Evolutionary conservation across 2,888 invertebrate genomes (phyloP).

Genomic region (Drosophila peninsularis): DNA sequence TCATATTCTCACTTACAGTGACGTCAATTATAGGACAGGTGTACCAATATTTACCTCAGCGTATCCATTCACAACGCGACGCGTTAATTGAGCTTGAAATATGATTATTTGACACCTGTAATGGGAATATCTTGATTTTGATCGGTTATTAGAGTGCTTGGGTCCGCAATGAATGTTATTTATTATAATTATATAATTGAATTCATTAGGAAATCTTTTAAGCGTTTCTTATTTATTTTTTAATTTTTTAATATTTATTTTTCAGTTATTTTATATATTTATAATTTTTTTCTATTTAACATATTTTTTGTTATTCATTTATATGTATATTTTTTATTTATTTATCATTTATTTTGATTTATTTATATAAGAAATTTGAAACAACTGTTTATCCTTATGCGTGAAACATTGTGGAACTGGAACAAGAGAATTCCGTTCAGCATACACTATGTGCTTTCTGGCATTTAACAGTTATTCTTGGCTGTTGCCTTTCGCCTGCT

Average conservation of each 20-base stretch:
- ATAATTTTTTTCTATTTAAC: too few species aligned
- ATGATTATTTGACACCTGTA: slow-evolving; percentile 15
- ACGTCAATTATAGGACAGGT: slow-evolving; percentile 48
- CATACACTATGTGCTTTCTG: background rate
- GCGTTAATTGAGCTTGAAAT: slow-evolving; percentile 22
- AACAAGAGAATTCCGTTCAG: slow-evolving; percentile 15
- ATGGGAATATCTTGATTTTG: slow-evolving; percentile 2
- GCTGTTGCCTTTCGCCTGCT: background rate
- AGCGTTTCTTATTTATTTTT: too few species aligned
- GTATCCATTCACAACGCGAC: slow-evolving; percentile 1
- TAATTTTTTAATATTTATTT: background rate
- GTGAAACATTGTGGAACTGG: slow-evolving; percentile 5
- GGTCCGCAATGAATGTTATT: background rate
- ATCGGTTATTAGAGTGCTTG: background rate
- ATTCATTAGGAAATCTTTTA: background rate
- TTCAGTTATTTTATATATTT: too few species aligned
- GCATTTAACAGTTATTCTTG: slow-evolving; percentile 4
- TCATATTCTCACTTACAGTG: slow-evolving; percentile 24
- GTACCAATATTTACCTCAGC: slow-evolving; percentile 36
- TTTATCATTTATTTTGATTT: background rate
- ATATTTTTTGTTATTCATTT: too few species aligned
- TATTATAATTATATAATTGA: background rate
- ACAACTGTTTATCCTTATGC: background rate
- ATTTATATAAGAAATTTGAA: background rate
- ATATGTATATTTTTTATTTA: too few species aligned